Evolutionary conservation across 1,140 invertebrate species (phyloP).

Genomic region (Drosophila lowei): DNA sequence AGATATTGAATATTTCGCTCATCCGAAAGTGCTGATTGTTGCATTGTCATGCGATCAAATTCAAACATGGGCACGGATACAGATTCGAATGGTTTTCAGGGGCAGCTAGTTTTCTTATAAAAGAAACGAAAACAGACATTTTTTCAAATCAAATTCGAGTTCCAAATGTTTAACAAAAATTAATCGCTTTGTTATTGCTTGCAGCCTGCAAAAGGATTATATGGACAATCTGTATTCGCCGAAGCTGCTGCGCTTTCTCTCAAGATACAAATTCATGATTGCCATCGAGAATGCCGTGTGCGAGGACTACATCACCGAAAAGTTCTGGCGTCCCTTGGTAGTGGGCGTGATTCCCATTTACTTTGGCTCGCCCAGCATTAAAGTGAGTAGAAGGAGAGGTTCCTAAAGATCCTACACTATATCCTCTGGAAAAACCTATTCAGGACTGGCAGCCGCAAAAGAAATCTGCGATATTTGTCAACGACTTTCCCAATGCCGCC

Average conservation of each 20-base stretch:
- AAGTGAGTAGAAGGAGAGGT: slow-evolving; percentile 35
- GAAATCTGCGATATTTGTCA: slow-evolving; percentile 64
- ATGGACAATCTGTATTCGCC: slow-evolving; percentile 85
- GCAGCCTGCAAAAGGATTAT: slow-evolving; percentile 84
- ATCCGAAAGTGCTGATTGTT: too few relatives aligned
- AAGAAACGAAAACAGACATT: too few relatives aligned
- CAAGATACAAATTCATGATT: slow-evolving; percentile 92
- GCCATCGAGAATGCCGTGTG: slow-evolving; percentile 94
- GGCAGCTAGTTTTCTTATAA: too few relatives aligned
- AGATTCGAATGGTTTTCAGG: too few relatives aligned
- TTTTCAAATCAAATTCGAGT: too few relatives aligned
- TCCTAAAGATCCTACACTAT: background rate
- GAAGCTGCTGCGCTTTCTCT: slow-evolving; percentile 87
- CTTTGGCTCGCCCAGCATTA: slow-evolving; percentile 88
- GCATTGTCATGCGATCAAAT: too few relatives aligned
- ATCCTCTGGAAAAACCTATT: background rate
- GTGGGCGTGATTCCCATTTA: slow-evolving; percentile 92
- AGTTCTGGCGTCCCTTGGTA: slow-evolving; percentile 92
- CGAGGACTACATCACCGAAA: slow-evolving; percentile 95
- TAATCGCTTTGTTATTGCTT: background rate
- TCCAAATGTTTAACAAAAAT: background rate
- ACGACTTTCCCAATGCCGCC: slow-evolving; percentile 57
- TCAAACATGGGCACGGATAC: too few relatives aligned
- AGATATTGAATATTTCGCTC: too few relatives aligned
- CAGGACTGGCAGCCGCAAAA: slow-evolving; percentile 72